Percentiles rank a stretch among this genome's conserved stretches.
These are phyloP conservation scores for Hyles lineata DNA, from an alignment of 2,888 invertebrate species.

Conservation along the genomic window DNA sequence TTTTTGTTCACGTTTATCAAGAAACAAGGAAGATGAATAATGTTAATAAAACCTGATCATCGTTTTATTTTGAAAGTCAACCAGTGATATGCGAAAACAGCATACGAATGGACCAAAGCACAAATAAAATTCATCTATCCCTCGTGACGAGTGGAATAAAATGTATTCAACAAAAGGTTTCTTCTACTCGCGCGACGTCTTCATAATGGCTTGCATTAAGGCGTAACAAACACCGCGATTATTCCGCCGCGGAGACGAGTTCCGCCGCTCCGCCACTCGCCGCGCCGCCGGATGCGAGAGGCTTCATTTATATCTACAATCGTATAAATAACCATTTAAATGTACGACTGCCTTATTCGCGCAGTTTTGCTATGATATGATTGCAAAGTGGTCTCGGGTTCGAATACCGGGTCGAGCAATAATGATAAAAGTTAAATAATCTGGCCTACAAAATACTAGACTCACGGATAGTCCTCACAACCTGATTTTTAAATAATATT, in stretches of 20 bases:
- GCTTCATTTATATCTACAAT: not conserved
- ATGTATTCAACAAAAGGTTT: not conserved
- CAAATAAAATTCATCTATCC: not conserved
- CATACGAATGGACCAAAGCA: not conserved
- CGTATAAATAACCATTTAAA: not conserved
- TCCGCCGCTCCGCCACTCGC: not conserved
- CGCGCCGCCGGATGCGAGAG: not conserved
- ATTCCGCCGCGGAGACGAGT: constrained; percentile 1
- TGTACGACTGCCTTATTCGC: not conserved
- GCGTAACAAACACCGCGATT: constrained; percentile 1
- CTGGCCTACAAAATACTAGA: no score
- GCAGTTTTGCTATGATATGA: no score
- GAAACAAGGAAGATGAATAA: no score
- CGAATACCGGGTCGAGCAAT: no score
- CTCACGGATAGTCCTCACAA: no score
- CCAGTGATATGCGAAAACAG: no score
- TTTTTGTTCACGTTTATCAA: no score
- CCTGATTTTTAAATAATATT: no score
- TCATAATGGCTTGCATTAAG: constrained; percentile 18
- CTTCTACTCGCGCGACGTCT: not conserved
- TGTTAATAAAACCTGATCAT: no score
- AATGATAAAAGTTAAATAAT: no score
- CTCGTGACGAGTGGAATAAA: not conserved
- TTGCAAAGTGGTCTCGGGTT: no score
- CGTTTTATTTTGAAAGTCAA: no score